Percentiles rank a stretch among this genome's conserved stretches.
Conservation (phyloP, 2,797 vertebrate genomes). For the Onychomys arenicola region DNA sequence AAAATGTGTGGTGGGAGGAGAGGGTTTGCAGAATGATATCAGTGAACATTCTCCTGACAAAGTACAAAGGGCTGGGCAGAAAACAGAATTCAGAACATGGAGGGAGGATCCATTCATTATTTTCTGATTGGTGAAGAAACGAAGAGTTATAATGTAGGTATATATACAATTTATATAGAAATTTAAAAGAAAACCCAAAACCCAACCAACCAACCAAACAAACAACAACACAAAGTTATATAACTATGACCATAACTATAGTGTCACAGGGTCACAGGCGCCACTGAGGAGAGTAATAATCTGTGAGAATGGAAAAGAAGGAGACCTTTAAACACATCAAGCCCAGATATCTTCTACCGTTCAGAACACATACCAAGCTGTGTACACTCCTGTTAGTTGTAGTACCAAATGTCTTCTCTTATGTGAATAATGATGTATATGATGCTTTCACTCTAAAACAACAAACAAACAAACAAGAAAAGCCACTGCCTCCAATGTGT, state of each 20-base stretch:
- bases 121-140: not conserved
- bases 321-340: not conserved
- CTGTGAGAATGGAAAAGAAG: not conserved
- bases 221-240: not conserved
- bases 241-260: not conserved
- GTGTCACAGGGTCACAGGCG: not conserved
- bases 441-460: not conserved
- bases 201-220: too few species aligned
- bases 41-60: not conserved
- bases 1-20: not conserved
- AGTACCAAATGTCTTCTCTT: not conserved
- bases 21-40: not conserved
- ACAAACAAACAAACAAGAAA: not conserved
- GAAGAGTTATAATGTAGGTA: not conserved
- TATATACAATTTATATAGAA: too few species aligned
- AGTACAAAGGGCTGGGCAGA: not conserved
- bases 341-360: not conserved
- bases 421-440: not conserved
- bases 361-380: not conserved
- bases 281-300: not conserved
- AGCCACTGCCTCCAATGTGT: not conserved
- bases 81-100: not conserved
- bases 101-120: not conserved
- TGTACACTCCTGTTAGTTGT: not conserved
- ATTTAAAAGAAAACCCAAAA: too few species aligned